These are phyloP conservation scores for Mustela nigripes DNA, from an alignment of 2,113 vertebrate species.

Conservation along the genomic window DNA sequence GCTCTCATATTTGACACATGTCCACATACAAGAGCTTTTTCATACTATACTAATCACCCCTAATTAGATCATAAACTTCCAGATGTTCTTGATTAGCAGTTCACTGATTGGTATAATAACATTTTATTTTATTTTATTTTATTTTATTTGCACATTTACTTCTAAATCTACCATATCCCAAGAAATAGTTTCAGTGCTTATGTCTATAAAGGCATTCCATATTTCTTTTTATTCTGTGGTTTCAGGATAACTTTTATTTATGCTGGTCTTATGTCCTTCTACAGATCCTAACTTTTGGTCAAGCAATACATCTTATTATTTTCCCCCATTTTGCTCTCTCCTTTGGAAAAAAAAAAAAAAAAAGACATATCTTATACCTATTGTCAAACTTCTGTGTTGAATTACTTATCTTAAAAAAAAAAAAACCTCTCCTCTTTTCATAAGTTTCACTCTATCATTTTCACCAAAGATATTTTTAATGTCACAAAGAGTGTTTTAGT, in stretches of 20 bases:
- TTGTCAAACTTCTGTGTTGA: slow-evolving; percentile 64
- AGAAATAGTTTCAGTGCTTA: not conserved
- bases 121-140: slow-evolving; percentile 59
- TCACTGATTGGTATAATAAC: not conserved
- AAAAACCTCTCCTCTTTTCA: not conserved
- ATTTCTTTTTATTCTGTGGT: not conserved
- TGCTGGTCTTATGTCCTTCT: not conserved
- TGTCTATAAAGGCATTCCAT: not conserved
- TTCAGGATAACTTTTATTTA: not conserved
- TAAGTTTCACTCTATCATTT: not conserved
- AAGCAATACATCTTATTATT: slow-evolving; percentile 17
- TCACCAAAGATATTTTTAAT: slow-evolving; percentile 12
- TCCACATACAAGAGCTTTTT: not conserved
- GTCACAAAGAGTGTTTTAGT: not conserved
- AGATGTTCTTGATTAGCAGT: slow-evolving; percentile 42
- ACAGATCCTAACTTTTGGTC: not conserved
- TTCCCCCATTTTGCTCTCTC: not conserved
- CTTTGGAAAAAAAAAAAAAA: not conserved
- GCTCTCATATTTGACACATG: not conserved
- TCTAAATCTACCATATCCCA: not conserved
- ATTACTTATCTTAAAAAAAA: slow-evolving; percentile 65
- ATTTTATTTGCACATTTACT: not conserved
- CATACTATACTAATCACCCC: not conserved
- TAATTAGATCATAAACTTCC: slow-evolving; percentile 49
- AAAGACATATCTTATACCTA: not conserved